Evolutionary conservation across 2,113 vertebrate genomes (phyloP).

Genomic region (Gopherus flavomarginatus): DNA sequence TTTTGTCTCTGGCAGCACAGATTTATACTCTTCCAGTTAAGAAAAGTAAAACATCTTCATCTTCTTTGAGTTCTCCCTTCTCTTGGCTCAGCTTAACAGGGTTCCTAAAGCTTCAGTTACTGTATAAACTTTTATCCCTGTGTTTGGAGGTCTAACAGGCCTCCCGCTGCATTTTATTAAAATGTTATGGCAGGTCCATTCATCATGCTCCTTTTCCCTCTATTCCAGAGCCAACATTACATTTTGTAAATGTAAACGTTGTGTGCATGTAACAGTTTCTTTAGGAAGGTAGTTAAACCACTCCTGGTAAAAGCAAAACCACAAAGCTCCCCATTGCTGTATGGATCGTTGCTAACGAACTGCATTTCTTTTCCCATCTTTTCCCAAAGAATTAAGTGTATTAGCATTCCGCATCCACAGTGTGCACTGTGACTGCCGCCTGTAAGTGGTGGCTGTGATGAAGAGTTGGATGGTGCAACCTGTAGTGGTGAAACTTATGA

Average conservation of each 20-base stretch:
- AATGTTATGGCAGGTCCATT: slow-evolving; percentile 60
- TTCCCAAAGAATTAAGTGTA: not conserved
- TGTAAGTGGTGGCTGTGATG: slow-evolving; percentile 94
- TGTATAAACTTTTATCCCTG: slow-evolving; percentile 34
- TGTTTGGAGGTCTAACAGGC: slow-evolving; percentile 59
- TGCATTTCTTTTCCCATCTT: fast-evolving
- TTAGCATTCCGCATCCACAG: slow-evolving; percentile 96
- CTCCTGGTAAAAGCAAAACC: not conserved
- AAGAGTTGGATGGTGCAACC: slow-evolving; percentile 89
- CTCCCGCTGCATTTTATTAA: slow-evolving; percentile 35
- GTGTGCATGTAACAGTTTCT: slow-evolving; percentile 4
- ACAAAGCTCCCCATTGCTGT: not conserved
- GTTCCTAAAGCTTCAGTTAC: slow-evolving; percentile 52
- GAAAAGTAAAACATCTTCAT: slow-evolving; percentile 59
- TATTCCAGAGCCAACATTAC: slow-evolving; percentile 23
- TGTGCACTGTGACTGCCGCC: slow-evolving; percentile 96
- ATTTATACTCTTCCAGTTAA: slow-evolving; percentile 73
- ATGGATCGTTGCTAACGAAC: not conserved
- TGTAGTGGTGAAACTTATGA: slow-evolving; percentile 95
- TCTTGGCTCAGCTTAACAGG: slow-evolving; percentile 66
- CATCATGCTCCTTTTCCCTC: slow-evolving; percentile 37
- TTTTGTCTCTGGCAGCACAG: slow-evolving; percentile 10
- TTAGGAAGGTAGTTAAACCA: not conserved
- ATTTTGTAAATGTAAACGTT: not conserved
- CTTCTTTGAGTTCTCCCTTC: slow-evolving; percentile 38